Evolutionary conservation across 2,888 invertebrate species (phyloP).

Genomic region (Protophormia terraenovae): DNA sequence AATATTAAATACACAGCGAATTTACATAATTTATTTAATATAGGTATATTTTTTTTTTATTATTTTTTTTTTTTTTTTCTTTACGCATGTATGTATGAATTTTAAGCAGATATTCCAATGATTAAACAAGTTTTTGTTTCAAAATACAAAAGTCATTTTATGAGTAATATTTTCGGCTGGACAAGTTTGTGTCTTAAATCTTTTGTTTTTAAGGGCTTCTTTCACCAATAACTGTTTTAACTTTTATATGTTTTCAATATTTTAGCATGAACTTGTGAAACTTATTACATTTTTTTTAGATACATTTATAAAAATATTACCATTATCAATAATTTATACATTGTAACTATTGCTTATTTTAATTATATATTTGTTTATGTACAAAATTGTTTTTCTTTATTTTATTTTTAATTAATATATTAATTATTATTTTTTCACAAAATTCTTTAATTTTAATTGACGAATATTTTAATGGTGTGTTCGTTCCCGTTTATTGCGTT

Average conservation of each 20-base stretch:
- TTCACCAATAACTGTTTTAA: not conserved
- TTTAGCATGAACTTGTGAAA: not conserved
- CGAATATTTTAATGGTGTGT: constrained; percentile 16
- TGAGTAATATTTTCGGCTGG: not conserved
- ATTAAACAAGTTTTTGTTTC: constrained; percentile 32
- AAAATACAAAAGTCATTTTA: constrained; percentile 1
- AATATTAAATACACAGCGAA: not conserved
- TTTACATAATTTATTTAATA: not conserved
- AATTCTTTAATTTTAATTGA: constrained; percentile 16
- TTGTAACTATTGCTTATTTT: constrained; percentile 13
- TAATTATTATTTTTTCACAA: not conserved
- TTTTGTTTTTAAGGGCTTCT: constrained; percentile 52
- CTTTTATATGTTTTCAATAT: not conserved
- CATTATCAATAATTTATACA: constrained; percentile 51
- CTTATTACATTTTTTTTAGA: not conserved
- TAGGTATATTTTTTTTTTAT: no score
- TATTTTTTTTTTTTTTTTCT: not conserved
- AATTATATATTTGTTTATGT: no score
- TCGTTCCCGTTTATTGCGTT: constrained; percentile 63
- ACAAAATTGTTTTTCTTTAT: no score
- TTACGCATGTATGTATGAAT: not conserved
- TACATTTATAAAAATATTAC: constrained; percentile 32
- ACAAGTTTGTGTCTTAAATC: constrained; percentile 53
- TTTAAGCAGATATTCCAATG: not conserved
- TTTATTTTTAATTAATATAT: not conserved